Evolutionary conservation across 2,888 invertebrate genomes (phyloP), one percentile per base, ranked within the genome.

Genomic region (Drosophila peninsularis): DNA sequence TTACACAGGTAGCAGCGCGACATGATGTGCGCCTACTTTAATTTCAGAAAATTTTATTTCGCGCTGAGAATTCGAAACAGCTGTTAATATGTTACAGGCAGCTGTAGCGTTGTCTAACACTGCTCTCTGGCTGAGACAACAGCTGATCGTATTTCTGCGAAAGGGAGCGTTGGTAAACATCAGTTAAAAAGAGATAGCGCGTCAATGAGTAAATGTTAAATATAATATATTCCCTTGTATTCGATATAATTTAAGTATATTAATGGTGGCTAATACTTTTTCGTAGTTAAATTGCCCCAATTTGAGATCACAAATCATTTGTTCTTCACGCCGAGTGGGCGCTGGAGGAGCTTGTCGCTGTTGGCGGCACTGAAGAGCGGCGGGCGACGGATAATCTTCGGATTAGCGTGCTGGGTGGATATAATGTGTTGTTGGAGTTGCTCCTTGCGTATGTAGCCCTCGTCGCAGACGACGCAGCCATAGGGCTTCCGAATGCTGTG

Each of bases 401-500:
- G 96, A 58, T 96, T 96, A 39, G 95, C 90, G 90, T 97, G 97
- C 27, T 88, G 71, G 10, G 74, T 85, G 45, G 71, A 64, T 36
- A 86, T 75, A 96, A 96, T 96, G 85, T 97, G 97, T 42, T 95
- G 94, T 88, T 96, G 95, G 0, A 97, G 93, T 62, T 95, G 93
- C 4, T 96, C 96, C 85, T 96, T 97, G 11, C 97, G 93, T 96
- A 97, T 97, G 88, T 96, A 97, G 0, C 96, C 97, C 79, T 95
- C 94, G 5, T 96, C 96, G 89, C 97, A 97, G 7, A 95, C 94
- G 68, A 95, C 92, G 89, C 97, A 97, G 91, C 96, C 96, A 92
- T 96, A 97, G 0, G 97, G 97, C 84, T 97, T 97, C 90, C 96
- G 96, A 90, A 96, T 96, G 85, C 96, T 96, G 92, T 97, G 97